Base-by-base conservation (phyloP, 2,113 vertebrate species). In the Apeltes quadracus region DNA sequence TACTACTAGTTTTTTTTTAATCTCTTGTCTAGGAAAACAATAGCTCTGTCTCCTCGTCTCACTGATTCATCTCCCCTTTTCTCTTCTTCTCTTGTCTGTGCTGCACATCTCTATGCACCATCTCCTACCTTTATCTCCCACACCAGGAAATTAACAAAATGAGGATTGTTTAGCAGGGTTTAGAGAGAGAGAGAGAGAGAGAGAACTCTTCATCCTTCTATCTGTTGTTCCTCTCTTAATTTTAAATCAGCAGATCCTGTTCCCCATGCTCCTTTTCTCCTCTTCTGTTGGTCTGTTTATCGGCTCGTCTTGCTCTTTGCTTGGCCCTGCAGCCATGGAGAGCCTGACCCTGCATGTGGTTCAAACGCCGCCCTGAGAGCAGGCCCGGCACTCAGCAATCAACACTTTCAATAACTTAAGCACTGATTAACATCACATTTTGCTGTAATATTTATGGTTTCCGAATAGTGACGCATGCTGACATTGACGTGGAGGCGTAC, bases 41-140 rank as follows among this genome's bases (percentile, higher is more conserved):
- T 9, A 56, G 48, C 54, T n/a, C 51, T 72, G 46, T 75, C 61
- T 63, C 32, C 38, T 18, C 8, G 6, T 84, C 44, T 61, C 23
- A 64, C 12, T 23, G 38, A 55, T 48, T 56, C 55, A 48, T 23
- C 55, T 36, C 44, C 2, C 2, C 22, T 8, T 43, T 56, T 46
- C 27, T 27, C 25, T n/a, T 12, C 36, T 29, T 15, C 13, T 23
- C 55, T 59, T 53, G 34, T 53, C 58, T 59, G 20, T 54, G 46
- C 48, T 56, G 36, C 41, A 36, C 67, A 32, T 46, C 32, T 78
- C 27, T 57, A 43, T 61, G 32, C 63, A 44, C 39, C 23, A 48
- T 16, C 27, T n/a, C 53, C 61, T 41, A 34, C 16, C 39, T 0
- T 51, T 61, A 50, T 56, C 5, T 77, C 55, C 34, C 43, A 63